phyloP scores from a whole-genome alignment of 2,797 vertebrate genomes.

The Parambassis ranga region DNA sequence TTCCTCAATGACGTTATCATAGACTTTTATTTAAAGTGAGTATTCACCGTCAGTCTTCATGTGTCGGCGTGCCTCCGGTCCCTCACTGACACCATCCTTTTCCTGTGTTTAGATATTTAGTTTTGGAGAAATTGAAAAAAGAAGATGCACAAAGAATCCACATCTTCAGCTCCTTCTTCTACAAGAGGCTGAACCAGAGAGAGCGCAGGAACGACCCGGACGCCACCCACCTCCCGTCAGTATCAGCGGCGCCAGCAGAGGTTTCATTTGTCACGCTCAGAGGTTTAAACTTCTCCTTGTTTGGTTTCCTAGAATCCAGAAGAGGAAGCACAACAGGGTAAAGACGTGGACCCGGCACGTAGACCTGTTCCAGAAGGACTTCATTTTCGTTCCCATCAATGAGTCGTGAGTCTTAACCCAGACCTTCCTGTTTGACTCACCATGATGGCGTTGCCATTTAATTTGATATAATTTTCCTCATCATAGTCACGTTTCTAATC shows the following conservation, averaged over 20 bases:
- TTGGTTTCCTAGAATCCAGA: constrained; percentile 85
- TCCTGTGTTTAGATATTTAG: constrained; percentile 86
- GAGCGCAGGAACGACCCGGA: constrained; percentile 88
- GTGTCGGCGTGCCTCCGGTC: too few species aligned
- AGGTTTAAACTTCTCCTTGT: accelerated
- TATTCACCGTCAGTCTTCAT: neutral
- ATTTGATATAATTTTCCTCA: too few species aligned
- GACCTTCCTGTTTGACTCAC: too few species aligned
- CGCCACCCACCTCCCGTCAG: constrained; percentile 90
- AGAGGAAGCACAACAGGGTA: constrained; percentile 93
- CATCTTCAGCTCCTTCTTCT: constrained; percentile 98
- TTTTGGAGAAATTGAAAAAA: constrained; percentile 93
- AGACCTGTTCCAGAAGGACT: constrained; percentile 98
- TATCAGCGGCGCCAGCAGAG: neutral
- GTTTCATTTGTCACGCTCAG: accelerated
- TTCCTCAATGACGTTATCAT: constrained; percentile 99
- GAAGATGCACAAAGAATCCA: constrained; percentile 94
- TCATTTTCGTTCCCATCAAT: constrained; percentile 98
- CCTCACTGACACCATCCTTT: neutral
- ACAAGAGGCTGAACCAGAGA: constrained; percentile 97
- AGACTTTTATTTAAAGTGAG: constrained; percentile 99
- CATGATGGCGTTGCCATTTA: too few species aligned
- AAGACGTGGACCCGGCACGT: constrained; percentile 99
- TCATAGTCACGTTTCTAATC: too few species aligned
- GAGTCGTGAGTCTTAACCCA: constrained; percentile 96